Conservation (phyloP, 2,888 invertebrate genomes). For the Pteria penguin region DNA sequence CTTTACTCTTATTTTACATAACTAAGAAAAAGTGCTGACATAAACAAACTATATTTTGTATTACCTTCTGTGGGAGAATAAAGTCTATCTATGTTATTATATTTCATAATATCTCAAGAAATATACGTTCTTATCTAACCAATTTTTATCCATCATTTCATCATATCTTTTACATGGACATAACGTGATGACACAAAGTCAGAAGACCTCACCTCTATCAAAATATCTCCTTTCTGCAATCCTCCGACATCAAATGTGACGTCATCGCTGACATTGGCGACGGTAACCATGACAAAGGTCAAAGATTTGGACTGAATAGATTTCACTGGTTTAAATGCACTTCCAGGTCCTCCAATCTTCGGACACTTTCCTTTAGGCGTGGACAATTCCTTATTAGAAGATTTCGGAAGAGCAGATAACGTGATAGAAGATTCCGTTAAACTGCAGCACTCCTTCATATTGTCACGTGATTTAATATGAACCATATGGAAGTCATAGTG, state of each 20-base stretch:
- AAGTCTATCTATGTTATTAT: too few relatives aligned
- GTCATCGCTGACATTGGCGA: slow-evolving; percentile 50
- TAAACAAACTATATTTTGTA: too few relatives aligned
- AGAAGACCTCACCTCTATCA: slow-evolving; percentile 65
- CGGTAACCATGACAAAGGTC: slow-evolving; percentile 52
- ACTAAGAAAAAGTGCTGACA: too few relatives aligned
- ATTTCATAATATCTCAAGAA: too few relatives aligned
- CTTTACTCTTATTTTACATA: too few relatives aligned
- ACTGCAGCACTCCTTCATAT: slow-evolving; percentile 49
- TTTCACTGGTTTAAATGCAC: slow-evolving; percentile 57
- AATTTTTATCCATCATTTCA: too few relatives aligned
- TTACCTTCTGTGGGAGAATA: too few relatives aligned
- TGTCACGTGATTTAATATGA: slow-evolving; percentile 52
- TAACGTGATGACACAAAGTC: too few relatives aligned
- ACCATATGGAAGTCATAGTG: slow-evolving; percentile 62
- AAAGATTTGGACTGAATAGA: slow-evolving; percentile 29
- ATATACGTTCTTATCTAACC: too few relatives aligned
- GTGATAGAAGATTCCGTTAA: slow-evolving; percentile 56
- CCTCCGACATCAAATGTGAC: slow-evolving; percentile 43
- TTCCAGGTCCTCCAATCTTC: slow-evolving; percentile 46
- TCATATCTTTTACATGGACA: too few relatives aligned
- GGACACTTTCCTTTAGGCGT: slow-evolving; percentile 43
- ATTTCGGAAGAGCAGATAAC: slow-evolving; percentile 34
- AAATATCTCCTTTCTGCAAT: slow-evolving; percentile 62
- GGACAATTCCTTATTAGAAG: slow-evolving; percentile 27